These are phyloP conservation scores for Drosophila pegasa DNA, from an alignment of 2,888 invertebrate genomes.

Conservation along the genomic window DNA sequence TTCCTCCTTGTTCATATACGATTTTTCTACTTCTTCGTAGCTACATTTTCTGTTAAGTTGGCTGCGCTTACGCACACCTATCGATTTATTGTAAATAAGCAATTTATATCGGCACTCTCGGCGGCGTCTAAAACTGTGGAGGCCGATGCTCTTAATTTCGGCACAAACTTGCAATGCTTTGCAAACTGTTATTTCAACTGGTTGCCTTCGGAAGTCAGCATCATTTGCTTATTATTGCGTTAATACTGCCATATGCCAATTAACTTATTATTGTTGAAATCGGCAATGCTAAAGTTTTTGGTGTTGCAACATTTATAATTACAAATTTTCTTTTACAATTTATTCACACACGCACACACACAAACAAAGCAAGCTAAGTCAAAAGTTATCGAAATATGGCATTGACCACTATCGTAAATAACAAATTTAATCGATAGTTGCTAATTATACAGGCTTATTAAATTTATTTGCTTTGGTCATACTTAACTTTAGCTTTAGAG, in stretches of 20 bases:
- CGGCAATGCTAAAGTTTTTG: neutral
- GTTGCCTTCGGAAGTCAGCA: neutral
- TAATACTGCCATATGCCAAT: neutral
- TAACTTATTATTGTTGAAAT: neutral
- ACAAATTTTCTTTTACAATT: constrained; percentile 26
- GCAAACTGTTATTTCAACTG: constrained; percentile 35
- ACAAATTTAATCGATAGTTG: constrained; percentile 22
- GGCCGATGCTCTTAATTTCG: constrained; percentile 25
- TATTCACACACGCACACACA: constrained; percentile 23
- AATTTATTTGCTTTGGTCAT: constrained; percentile 4
- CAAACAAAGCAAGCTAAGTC: constrained; percentile 21
- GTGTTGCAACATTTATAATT: constrained; percentile 3
- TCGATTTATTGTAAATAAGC: constrained; percentile 44
- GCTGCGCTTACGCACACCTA: constrained; percentile 58
- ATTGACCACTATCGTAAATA: constrained; percentile 9
- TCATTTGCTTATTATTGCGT: neutral
- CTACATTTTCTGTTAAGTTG: constrained; percentile 61
- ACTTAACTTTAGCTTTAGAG: neutral
- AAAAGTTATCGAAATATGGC: constrained; percentile 18
- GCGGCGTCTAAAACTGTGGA: constrained; percentile 47
- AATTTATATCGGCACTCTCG: constrained; percentile 35
- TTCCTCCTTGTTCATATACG: constrained; percentile 59
- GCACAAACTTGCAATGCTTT: constrained; percentile 15
- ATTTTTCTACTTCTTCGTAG: constrained; percentile 60
- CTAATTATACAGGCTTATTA: neutral